Evolutionary conservation across 2,113 vertebrate genomes (phyloP).

Genomic region (Aepyceros melampus): DNA sequence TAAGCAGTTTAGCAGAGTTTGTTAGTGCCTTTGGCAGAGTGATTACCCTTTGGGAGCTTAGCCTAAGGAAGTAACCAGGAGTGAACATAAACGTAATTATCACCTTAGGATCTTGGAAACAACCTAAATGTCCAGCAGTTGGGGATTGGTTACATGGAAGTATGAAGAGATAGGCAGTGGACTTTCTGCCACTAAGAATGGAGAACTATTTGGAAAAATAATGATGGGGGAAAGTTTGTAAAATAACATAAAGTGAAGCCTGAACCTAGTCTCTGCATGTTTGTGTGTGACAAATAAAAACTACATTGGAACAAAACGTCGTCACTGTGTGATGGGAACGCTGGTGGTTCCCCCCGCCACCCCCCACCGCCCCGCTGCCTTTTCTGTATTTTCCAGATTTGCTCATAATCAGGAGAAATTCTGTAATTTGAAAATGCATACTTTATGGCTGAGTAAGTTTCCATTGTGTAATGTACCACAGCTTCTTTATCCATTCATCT

Average conservation of each 20-base stretch:
- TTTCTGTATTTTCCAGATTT: background rate
- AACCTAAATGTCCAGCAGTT: background rate
- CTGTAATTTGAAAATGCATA: background rate
- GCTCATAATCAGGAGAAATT: background rate
- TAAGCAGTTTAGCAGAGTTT: background rate
- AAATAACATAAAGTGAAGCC: background rate
- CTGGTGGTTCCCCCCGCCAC: background rate
- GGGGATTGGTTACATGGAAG: background rate
- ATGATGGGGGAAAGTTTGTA: background rate
- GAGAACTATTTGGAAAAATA: background rate
- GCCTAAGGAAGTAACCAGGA: constrained; percentile 23
- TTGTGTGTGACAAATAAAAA: background rate
- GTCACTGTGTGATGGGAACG: background rate
- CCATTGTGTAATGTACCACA: background rate
- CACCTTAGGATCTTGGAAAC: background rate
- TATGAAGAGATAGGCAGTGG: background rate
- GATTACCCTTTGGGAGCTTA: background rate
- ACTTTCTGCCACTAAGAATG: background rate
- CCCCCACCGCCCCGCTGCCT: background rate
- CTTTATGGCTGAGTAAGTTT: background rate
- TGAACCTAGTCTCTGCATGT: background rate
- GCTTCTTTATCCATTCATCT: background rate
- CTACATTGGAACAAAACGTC: background rate
- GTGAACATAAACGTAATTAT: background rate
- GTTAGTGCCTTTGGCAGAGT: background rate